Base-by-base conservation (phyloP, 2,888 invertebrate species). In the Caenorhabditis sulstoni region DNA sequence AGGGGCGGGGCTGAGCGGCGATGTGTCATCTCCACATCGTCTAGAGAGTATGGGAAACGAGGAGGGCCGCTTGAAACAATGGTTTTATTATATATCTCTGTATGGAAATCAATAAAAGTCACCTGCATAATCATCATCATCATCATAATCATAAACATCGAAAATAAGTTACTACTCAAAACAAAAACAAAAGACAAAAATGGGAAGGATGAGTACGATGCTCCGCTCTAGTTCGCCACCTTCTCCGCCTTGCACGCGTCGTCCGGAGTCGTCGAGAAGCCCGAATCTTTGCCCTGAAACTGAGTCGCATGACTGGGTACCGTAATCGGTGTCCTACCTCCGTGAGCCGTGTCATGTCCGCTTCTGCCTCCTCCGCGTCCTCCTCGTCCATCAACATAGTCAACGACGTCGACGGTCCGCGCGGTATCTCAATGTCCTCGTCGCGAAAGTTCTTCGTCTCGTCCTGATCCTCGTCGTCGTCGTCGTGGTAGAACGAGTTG, bases 381-480 rank as follows among this genome's bases (percentile, higher is more conserved):
- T 62, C 41, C 5, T 61, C 61, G 45, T 50, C 61, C 47, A 29
- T n/a, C 7, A n/a, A n/a, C n/a, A n/a, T n/a, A n/a, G n/a, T n/a
- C n/a, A n/a, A n/a, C n/a, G n/a, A n/a, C n/a, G n/a, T n/a, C n/a
- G n/a, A n/a, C n/a, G 61, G 53, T 18, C 71, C 71, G 35, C 79
- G 66, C 35, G 79, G 79, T 12, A 41, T 44, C 47, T 79, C 79
- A 16, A 68, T 49, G 2, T 68, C 61, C 12, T 57, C 59, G 1
- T 59, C 58, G 16, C 79, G 74, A 16, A 79, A 79, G 50, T 79
- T 79, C 44, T 79, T 79, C 29, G 64, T 79, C 61, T 79, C 79
- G 23, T 79, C 79, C 37, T 74, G 59, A 45, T 79, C 79, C 3
- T 74, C 74, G 45, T 79, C 79, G 35, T 64, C 58, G 9, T 70